Percentiles rank a stretch among this genome's conserved stretches.
These are phyloP conservation scores for Choreutis nemorana DNA, from an alignment of 2,888 invertebrate genomes.

Conservation along the genomic window DNA sequence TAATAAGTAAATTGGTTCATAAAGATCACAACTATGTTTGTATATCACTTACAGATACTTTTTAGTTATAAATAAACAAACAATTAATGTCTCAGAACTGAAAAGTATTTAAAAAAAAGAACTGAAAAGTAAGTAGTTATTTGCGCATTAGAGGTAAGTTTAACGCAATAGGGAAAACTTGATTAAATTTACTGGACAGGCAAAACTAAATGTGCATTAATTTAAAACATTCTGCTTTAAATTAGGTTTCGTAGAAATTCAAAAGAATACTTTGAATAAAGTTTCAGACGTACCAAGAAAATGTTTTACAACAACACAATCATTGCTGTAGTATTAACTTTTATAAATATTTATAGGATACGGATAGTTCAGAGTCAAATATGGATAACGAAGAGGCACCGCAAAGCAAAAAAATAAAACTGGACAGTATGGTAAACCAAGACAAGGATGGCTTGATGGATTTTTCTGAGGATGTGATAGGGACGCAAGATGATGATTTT, in stretches of 20 bases:
- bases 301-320: background rate
- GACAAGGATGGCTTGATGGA: constrained; percentile 3
- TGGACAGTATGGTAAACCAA: constrained; percentile 2
- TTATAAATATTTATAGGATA: background rate
- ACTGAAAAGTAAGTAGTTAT: too few relatives aligned
- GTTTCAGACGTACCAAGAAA: background rate
- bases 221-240: background rate
- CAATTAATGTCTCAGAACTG: too few relatives aligned
- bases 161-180: too few relatives aligned
- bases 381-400: background rate
- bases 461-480: constrained; percentile 14
- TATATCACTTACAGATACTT: too few relatives aligned
- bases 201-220: background rate
- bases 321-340: background rate
- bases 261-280: background rate
- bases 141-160: too few relatives aligned
- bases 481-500: constrained; percentile 9
- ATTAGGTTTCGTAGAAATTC: background rate
- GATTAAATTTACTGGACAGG: too few relatives aligned
- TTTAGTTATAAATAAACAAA: too few relatives aligned
- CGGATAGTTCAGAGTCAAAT: too few relatives aligned
- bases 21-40: too few relatives aligned
- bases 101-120: too few relatives aligned
- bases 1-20: too few relatives aligned
- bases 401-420: background rate